Evolutionary conservation across 2,888 invertebrate genomes (phyloP), one percentile per base, ranked within the genome.

Genomic region (Belgica antarctica): DNA sequence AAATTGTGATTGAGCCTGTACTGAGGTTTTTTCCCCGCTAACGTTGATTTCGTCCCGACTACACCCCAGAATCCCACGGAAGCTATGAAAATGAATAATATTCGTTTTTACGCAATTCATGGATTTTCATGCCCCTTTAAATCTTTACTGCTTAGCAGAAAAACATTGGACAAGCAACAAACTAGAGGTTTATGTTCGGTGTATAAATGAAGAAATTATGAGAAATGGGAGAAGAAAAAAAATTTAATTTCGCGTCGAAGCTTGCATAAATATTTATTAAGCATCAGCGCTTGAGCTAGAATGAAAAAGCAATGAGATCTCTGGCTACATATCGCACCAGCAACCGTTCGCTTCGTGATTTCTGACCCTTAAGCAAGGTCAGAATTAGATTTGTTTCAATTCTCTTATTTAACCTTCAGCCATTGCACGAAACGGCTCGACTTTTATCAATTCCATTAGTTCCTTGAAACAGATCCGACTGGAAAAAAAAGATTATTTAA

Each of bases 201-300:
- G n/a, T n/a, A n/a, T n/a, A 52, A 17, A 22, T 22, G 52, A 52
- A 22, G 22, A 52, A 52, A 31, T 31, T 52, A 22, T 17, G 5
- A 52, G 12, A 52, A 52, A 52, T 22, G 22, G 17, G 17, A 52
- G 12, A 52, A 19, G 7, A 31, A 31, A 31, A 31, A n/a, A 10
- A 41, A 12, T 52, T 52, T 52, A 52, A 52, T 52, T 52, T 52
- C 22, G 12, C 17, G 52, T 17, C 5, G 22, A 52, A 12, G 22
- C 19, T 52, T 52, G 52, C 52, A 52, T 22, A 52, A 52, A 52
- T 19, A 52, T 52, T 52, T 52, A 52, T 52, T 17, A 52, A 52
- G 22, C 17, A 52, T 22, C 2, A 52, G 2, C 7, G 41, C 15
- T 41, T 12, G 41, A 15, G 7, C 41, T 10, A 10, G 12, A 41